Percentiles rank a stretch among this genome's conserved stretches.
Evolutionary conservation across 2,113 vertebrate species (phyloP).

Genomic region (Cyanoramphus novaezelandiae): DNA sequence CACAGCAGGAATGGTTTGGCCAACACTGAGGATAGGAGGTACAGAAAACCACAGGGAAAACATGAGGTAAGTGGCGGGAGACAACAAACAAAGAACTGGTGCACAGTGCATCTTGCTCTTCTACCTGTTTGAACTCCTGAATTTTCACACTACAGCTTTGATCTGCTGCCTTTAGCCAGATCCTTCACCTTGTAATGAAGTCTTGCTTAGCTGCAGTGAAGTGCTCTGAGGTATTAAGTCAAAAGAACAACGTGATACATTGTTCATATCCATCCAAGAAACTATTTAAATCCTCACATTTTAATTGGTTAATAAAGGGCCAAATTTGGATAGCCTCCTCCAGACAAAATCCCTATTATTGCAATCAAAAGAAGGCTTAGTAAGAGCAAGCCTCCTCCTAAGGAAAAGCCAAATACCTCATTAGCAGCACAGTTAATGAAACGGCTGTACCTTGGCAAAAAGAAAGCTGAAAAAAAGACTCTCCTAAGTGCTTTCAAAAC

Average conservation of each 20-base stretch:
- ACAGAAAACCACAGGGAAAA: neutral
- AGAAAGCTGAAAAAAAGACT: neutral
- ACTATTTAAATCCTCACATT: neutral
- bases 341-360: neutral
- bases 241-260: neutral
- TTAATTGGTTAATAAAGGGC: conserved; percentile 19
- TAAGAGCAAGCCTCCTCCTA: neutral
- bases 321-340: neutral
- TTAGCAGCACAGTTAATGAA: neutral
- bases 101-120: neutral
- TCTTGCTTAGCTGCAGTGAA: neutral
- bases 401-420: conserved; percentile 37
- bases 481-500: neutral
- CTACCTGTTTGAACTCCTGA: neutral
- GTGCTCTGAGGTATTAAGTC: neutral
- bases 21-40: neutral
- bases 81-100: neutral
- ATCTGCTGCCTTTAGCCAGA: neutral
- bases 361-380: conserved; percentile 11
- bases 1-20: neutral
- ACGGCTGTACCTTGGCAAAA: neutral
- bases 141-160: neutral
- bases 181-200: neutral
- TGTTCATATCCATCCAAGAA: neutral
- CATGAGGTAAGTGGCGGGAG: neutral